These are phyloP conservation scores for Dryas iulia DNA, from an alignment of 1,140 invertebrate species.

Conservation along the genomic window DNA sequence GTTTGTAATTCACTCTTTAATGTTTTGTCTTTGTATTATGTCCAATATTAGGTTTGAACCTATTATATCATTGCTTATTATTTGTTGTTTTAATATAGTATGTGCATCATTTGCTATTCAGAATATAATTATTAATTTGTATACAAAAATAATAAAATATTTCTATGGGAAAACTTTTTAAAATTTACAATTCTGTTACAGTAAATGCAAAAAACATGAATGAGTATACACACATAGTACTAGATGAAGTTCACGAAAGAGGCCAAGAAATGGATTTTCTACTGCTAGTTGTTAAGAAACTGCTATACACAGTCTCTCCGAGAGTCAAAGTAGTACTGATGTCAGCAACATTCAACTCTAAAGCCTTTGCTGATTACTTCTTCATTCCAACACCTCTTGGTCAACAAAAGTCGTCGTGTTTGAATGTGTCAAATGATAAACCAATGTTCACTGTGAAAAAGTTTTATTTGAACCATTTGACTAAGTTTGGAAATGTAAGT, in stretches of 20 bases:
- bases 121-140: no score
- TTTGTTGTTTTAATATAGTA: no score
- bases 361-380: slow-evolving; percentile 89
- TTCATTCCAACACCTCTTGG: slow-evolving; percentile 68
- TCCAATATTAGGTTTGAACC: no score
- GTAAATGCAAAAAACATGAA: slow-evolving; percentile 66
- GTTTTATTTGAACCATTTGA: slow-evolving; percentile 87
- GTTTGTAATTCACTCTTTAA: no score
- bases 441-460: slow-evolving; percentile 76
- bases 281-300: slow-evolving; percentile 90
- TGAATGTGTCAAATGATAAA: slow-evolving; percentile 84
- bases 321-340: slow-evolving; percentile 90
- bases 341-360: slow-evolving; percentile 92
- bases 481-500: slow-evolving; percentile 65
- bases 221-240: slow-evolving; percentile 94
- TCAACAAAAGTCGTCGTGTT: slow-evolving; percentile 70
- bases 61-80: no score
- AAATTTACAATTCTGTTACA: slow-evolving; percentile 40
- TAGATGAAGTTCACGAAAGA: slow-evolving; percentile 98
- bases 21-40: no score
- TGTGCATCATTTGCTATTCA: no score
- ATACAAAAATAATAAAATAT: no score
- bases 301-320: slow-evolving; percentile 87
- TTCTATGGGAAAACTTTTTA: no score
- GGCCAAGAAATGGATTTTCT: slow-evolving; percentile 96